Evolutionary conservation across 2,888 invertebrate genomes (phyloP).

Genomic region (Punctoribates punctum): DNA sequence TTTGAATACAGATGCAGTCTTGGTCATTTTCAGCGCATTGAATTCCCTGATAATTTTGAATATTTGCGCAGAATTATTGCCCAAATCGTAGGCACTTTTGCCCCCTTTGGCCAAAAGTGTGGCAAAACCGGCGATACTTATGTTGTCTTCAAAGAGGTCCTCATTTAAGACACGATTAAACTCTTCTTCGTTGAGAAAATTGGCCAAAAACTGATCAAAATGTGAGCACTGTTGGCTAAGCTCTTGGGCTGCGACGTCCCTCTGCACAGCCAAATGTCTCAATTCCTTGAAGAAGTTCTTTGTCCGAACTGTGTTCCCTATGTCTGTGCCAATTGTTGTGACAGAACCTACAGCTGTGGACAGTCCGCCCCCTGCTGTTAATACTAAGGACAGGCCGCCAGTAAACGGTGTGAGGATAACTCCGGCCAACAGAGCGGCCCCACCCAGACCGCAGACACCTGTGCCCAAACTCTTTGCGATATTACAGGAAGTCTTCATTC

Average conservation of each 20-base stretch:
- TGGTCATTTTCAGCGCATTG: background rate
- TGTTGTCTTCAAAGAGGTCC: background rate
- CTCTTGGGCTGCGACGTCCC: background rate
- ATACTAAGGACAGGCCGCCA: background rate
- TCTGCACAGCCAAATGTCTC: background rate
- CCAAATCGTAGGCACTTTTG: background rate
- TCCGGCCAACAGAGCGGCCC: background rate
- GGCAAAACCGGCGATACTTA: background rate
- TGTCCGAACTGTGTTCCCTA: background rate
- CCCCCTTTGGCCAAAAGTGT: background rate
- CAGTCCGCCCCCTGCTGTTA: background rate
- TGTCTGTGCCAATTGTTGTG: background rate
- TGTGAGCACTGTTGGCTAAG: background rate
- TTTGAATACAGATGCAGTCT: background rate
- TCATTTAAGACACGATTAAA: background rate
- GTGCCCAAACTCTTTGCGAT: conserved; percentile 10
- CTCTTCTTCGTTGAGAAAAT: background rate
- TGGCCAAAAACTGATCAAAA: background rate
- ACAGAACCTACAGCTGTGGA: background rate
- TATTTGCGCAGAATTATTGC: background rate
- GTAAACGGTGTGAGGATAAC: background rate
- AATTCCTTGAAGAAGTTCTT: background rate
- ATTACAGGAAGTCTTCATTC: background rate
- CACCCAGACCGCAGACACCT: background rate
- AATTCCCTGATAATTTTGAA: background rate